These are phyloP conservation scores for Geodia barretti DNA, from an alignment of 37 sponge, comb jelly and placozoan genomes.

Conservation along the genomic window DNA sequence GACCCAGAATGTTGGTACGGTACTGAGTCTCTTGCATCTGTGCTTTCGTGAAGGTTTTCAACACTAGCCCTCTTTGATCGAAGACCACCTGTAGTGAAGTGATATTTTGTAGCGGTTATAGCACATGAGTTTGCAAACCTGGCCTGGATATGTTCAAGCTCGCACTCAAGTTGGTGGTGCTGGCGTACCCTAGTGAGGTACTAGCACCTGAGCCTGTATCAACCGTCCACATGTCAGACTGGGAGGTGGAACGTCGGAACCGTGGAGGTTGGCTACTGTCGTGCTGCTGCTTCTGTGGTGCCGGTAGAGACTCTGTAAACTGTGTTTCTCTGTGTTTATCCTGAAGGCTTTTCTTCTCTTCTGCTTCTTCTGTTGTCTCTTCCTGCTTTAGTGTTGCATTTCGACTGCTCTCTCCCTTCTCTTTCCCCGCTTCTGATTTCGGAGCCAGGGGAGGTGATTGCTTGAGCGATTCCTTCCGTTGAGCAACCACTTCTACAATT, in stretches of 20 bases:
- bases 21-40: too few relatives aligned
- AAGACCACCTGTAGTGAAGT: too few relatives aligned
- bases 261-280: background rate
- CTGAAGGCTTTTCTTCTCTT: background rate
- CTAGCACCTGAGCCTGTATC: background rate
- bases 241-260: background rate
- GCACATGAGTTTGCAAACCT: background rate
- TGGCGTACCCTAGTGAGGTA: background rate
- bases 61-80: background rate
- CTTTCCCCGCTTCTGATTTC: background rate
- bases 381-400: too few relatives aligned
- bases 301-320: background rate
- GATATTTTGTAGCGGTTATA: too few relatives aligned
- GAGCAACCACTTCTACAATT: constrained; percentile 49
- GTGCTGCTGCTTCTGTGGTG: background rate
- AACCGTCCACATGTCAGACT: background rate
- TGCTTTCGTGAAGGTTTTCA: background rate
- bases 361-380: too few relatives aligned
- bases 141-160: background rate
- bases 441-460: background rate
- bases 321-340: background rate
- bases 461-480: constrained; percentile 32
- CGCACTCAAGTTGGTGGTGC: background rate
- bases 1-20: too few relatives aligned
- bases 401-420: background rate